Evolutionary conservation across 1,140 invertebrate species (phyloP), one percentile per base, ranked within the genome.

Genomic region (Cherax quadricarinatus): DNA sequence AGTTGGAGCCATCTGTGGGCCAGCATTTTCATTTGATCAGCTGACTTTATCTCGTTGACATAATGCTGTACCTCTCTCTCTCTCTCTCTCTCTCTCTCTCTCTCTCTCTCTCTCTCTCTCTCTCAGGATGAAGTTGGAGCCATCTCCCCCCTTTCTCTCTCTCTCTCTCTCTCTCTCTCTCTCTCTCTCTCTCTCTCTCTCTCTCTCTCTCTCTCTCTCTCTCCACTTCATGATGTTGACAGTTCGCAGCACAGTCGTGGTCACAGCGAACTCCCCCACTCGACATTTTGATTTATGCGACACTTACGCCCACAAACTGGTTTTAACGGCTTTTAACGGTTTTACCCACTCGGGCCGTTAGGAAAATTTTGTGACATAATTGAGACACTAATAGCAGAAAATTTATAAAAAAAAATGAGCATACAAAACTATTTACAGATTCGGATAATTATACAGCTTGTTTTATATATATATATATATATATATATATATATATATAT

Each of bases 311-410:
- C 83, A 30, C 49, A n/a, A 85, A 70, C 60, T 30, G 60, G n/a
- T 85, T 85, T 85, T 66, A 85, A 85, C 83, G 60, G 83, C 24
- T 70, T 85, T 82, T 82, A 82, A 82, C 80, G 41, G 70, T 75
- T 75, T 75, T 75, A 75, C 24, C n/a, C 30, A n/a, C n/a, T 30
- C 70, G 70, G 18, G 18, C 18, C 62, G 18, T 66, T 66, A 66
- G 18, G 62, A 9, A 21, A 66, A 16, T 66, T 66, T 66, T 66
- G 62, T 66, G 18, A 16, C 62, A 66, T 66, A 66, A 66, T 18
- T 18, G 10, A 16, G 62, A 66, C 62, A 66, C 18, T 66, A 66
- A 66, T 66, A 16, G 62, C 14, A 10, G 10, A 18, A 16, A 18
- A 66, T 16, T 66, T 5, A 66, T 66, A 10, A 41, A 41, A 10